Conservation (phyloP, 2,113 vertebrate species). For the Vulpes lagopus region DNA sequence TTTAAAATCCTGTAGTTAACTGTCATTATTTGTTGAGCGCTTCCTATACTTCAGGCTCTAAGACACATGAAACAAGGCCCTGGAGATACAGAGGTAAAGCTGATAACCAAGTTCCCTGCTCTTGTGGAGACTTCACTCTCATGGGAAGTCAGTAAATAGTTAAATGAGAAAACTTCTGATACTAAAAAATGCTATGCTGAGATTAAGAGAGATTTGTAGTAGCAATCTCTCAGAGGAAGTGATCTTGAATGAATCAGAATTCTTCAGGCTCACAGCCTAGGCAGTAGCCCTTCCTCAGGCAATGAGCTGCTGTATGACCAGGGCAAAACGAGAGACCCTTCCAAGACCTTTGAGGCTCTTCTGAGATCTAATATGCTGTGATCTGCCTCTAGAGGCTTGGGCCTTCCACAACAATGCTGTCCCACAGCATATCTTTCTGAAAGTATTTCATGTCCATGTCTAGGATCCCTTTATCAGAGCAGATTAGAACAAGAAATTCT, state of each 20-base stretch:
- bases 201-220: not conserved
- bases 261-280: not conserved
- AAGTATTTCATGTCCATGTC: not conserved
- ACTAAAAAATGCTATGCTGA: not conserved
- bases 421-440: not conserved
- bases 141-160: not conserved
- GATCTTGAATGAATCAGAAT: not conserved
- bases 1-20: not conserved
- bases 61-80: not conserved
- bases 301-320: not conserved
- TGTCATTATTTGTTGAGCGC: slow-evolving; percentile 13
- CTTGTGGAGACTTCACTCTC: not conserved
- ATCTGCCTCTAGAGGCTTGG: not conserved
- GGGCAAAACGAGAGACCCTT: not conserved
- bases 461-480: not conserved
- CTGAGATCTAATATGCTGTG: not conserved
- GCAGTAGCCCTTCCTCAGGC: not conserved
- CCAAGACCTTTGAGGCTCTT: not conserved
- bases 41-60: not conserved
- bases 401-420: not conserved
- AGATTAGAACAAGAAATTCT: not conserved
- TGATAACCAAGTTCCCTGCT: not conserved
- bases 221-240: not conserved
- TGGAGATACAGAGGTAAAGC: not conserved
- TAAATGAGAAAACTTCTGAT: not conserved